Evolutionary conservation across 2,888 invertebrate species (phyloP), one percentile per base, ranked within the genome.

Genomic region (Hirtodrosophila alboralis): DNA sequence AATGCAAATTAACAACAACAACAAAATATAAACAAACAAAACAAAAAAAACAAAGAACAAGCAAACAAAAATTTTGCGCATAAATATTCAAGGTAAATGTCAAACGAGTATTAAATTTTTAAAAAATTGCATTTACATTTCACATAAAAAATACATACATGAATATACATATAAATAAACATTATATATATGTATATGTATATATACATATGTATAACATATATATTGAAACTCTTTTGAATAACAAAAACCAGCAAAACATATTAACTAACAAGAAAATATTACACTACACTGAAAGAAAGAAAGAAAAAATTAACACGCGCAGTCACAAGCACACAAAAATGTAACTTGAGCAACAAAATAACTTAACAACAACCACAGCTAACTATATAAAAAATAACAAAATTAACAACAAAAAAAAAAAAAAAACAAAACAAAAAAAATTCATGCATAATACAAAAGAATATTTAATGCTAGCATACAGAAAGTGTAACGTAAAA

Each of bases 41-140:
- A 18, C 36, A 40, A 23, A 21, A 18, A 21, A 51, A 33, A 37
- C 7, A 52, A 43, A 27, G n/a, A 47, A 31, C 10, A 23, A 27
- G 26, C 34, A 27, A 45, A 31, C 27, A 53, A 38, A n/a, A n/a
- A 45, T 44, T 62, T 83, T 78, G 63, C 61, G 58, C 67, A 78
- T 75, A 48, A 72, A 63, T 75, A 85, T 71, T 83, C 68, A 49
- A 75, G 49, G 76, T 80, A 75, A 74, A 69, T 66, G 77, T 60
- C 45, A 60, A 75, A 67, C 13, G 47, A 57, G 58, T 61, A 75
- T 63, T 70, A 63, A 64, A 70, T 64, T 67, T 70, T 47, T n/a
- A n/a, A 68, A 65, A 61, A 44, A 54, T 83, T 79, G 79, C 86
- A 79, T 79, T 79, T 80, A 80, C 79, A 80, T 80, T 79, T 70